Percentiles rank a stretch among this genome's conserved stretches.
phyloP scores from a whole-genome alignment of 1,140 invertebrate genomes.

The Ylistrum balloti region DNA sequence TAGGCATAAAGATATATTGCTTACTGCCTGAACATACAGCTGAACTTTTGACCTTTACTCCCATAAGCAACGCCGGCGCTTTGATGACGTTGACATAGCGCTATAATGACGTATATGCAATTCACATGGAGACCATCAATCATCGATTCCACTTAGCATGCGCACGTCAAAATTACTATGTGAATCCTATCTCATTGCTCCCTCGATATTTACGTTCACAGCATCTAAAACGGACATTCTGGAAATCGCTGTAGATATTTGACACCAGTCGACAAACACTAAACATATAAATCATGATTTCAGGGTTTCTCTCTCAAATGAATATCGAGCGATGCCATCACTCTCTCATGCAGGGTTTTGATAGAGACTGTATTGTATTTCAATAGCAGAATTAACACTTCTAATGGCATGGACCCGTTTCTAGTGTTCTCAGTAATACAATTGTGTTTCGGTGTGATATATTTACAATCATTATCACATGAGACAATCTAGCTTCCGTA shows the following conservation, averaged over 20 bases:
- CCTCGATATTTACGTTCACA: background rate
- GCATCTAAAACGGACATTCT: background rate
- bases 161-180: background rate
- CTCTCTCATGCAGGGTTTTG: background rate
- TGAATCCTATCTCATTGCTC: background rate
- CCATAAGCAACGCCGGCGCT: background rate
- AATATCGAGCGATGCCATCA: background rate
- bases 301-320: background rate
- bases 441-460: background rate
- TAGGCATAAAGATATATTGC: background rate
- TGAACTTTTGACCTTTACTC: background rate
- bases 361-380: background rate
- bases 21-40: background rate
- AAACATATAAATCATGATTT: constrained; percentile 34
- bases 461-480: background rate
- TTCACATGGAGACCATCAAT: background rate
- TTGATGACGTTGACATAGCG: background rate
- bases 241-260: background rate
- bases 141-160: background rate
- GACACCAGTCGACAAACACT: background rate
- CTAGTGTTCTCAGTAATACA: background rate
- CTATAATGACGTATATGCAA: background rate
- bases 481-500: background rate
- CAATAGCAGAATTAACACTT: background rate
- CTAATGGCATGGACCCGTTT: background rate